Base-by-base conservation (phyloP, 2,113 vertebrate genomes). In the Chloropsis cyanopogon region DNA sequence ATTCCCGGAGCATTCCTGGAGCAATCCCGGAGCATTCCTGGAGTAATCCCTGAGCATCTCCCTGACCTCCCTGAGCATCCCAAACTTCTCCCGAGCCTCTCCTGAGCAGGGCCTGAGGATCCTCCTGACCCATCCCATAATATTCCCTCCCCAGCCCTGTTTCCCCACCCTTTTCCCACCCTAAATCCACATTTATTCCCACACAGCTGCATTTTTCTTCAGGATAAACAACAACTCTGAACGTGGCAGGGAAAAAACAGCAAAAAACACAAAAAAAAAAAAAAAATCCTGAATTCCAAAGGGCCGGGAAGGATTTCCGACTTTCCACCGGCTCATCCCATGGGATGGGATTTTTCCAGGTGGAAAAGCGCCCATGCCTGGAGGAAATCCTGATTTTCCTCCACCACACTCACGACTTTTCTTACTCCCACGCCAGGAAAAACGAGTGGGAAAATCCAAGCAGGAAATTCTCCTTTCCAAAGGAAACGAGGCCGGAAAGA, bases 201-300 rank as follows among this genome's bases (percentile, higher is more conserved):
- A 20, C 10, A 7, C 53, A 50, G 2, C 23, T 5, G 2, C 11
- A 3, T 16, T 31, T 46, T 12, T 35, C 10, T 39, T 80, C 13
- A 11, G 9, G n/a, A 46, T 7, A 52, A 69, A 73, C 60, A 14
- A 9, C 0, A 31, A 3, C 25, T 71, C 53, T 6, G 4, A 64
- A 14, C 1, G 0, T 1, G 41, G 28, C 19, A 24, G 29, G 15
- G 50, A 57, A 81, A 37, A n/a, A 22, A 0, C 14, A 24, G 5
- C 5, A 22, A 44, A 47, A n/a, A 41, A 1, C 0, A 18, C 9
- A 28, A 0, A 22, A 0, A 0, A n/a, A 65, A 47, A 29, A 0
- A 0, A n/a, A 65, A 47, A 29, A 0, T 2, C 9, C 29, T 5
- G 2, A 24, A 68, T 79, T 17, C 56, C 24, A 11, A 73, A 69